These are phyloP conservation scores for Distichodus sexfasciatus DNA, from an alignment of 2,797 vertebrate genomes.

Conservation along the genomic window DNA sequence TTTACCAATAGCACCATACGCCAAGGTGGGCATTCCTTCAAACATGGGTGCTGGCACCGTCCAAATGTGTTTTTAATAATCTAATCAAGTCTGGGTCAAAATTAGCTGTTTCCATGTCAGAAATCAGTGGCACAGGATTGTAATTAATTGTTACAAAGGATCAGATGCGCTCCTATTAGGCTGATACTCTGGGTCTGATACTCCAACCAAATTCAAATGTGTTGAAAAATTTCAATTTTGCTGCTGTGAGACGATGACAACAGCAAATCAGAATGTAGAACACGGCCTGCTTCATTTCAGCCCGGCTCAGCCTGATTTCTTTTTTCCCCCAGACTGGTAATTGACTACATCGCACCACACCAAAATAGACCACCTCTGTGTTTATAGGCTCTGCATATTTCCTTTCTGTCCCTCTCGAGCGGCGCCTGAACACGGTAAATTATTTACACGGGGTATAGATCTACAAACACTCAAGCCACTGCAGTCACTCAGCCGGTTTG, in stretches of 20 bases:
- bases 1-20: slow-evolving; percentile 26
- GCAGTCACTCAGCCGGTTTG: slow-evolving; percentile 61
- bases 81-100: neutral
- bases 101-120: no score
- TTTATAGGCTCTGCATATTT: slow-evolving; percentile 40
- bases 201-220: neutral
- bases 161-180: neutral
- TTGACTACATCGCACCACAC: slow-evolving; percentile 48
- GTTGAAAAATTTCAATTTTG: neutral
- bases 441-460: slow-evolving; percentile 70
- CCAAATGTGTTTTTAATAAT: slow-evolving; percentile 3
- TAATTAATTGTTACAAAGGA: neutral
- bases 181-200: neutral
- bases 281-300: slow-evolving; percentile 22
- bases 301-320: slow-evolving; percentile 12
- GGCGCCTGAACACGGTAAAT: slow-evolving; percentile 52
- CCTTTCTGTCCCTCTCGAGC: slow-evolving; percentile 39
- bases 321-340: slow-evolving; percentile 23
- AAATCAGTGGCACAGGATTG: no score
- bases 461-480: slow-evolving; percentile 63
- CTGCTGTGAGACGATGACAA: neutral
- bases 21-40: slow-evolving; percentile 63
- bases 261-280: neutral
- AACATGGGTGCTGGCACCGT: slow-evolving; percentile 36
- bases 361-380: slow-evolving; percentile 42